A percentile compares a stretch with the other conserved stretches of the same genome.
Conservation (phyloP, 2,888 invertebrate species). For the Gasteruption jaculator region DNA sequence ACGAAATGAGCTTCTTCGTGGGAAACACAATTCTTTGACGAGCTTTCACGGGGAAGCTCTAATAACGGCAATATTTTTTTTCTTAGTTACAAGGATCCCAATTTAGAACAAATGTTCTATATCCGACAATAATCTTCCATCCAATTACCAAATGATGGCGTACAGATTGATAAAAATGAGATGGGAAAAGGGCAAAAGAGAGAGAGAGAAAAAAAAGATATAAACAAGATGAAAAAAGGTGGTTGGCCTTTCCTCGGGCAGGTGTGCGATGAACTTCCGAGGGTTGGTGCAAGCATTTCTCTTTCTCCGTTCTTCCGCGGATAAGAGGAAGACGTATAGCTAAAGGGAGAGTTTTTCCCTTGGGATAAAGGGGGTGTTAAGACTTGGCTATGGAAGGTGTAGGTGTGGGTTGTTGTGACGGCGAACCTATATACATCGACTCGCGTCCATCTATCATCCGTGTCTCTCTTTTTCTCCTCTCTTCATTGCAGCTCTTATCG, state of each 20-base stretch:
- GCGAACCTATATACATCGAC: constrained; percentile 35
- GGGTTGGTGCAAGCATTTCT: constrained; percentile 28
- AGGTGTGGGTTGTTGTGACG: constrained; percentile 45
- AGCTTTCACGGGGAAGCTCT: no score
- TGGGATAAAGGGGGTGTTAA: constrained; percentile 43
- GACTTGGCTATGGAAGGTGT: constrained; percentile 24
- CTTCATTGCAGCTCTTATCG: constrained; percentile 12
- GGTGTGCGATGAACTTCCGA: constrained; percentile 38
- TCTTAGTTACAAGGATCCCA: no score
- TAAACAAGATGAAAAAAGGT: constrained; percentile 13
- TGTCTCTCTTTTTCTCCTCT: constrained; percentile 20
- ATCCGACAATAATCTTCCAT: no score
- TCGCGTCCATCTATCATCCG: constrained; percentile 38
- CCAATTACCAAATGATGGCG: constrained; percentile 26
- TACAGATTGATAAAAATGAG: constrained; percentile 32
- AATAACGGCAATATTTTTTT: no score
- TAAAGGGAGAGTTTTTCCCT: constrained; percentile 33
- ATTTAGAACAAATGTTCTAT: no score
- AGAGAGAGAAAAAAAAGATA: constrained; percentile 24
- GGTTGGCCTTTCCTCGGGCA: constrained; percentile 30
- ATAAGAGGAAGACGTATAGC: constrained; percentile 32
- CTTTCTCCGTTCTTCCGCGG: constrained; percentile 13
- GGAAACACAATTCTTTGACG: no score
- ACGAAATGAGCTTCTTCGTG: no score
- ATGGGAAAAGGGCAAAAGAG: constrained; percentile 18